phyloP scores from a whole-genome alignment of 2,113 vertebrate species.

The Gymnarchus niloticus region DNA sequence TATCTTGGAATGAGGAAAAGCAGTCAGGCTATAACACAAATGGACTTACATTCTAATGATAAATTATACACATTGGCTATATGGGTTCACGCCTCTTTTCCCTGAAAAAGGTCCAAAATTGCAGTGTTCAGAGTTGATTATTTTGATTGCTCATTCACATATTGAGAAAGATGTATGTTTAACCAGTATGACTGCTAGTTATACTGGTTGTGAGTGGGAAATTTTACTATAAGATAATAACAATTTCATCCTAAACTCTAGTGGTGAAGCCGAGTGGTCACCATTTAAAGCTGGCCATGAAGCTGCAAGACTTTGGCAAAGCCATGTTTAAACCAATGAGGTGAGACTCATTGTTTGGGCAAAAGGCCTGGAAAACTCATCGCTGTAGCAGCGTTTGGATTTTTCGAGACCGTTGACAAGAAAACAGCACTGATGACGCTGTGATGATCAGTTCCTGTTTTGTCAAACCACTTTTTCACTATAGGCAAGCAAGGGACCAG shows the following conservation, averaged over 20 bases:
- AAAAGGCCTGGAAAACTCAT: background rate
- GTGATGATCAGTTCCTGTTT: background rate
- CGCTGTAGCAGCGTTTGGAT: background rate
- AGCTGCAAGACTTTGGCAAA: constrained; percentile 85
- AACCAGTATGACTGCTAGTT: background rate
- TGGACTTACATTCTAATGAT: background rate
- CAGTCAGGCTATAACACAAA: no score
- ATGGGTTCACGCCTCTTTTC: background rate
- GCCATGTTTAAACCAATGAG: constrained; percentile 98
- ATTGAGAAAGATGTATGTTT: background rate
- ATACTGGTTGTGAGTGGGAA: background rate
- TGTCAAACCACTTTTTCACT: background rate
- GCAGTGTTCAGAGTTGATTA: background rate
- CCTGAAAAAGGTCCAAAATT: background rate
- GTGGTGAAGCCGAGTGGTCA: constrained; percentile 92
- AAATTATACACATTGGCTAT: background rate
- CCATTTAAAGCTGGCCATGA: constrained; percentile 87
- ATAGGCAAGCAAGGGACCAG: constrained; percentile 83
- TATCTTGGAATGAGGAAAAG: background rate
- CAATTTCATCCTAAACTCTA: background rate
- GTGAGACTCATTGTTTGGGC: constrained; percentile 57
- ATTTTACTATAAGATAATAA: background rate
- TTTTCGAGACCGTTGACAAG: background rate
- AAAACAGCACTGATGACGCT: background rate
- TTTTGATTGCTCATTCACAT: background rate